Base-by-base conservation (phyloP, 2,888 invertebrate genomes). In the Hybos culiciformis region DNA sequence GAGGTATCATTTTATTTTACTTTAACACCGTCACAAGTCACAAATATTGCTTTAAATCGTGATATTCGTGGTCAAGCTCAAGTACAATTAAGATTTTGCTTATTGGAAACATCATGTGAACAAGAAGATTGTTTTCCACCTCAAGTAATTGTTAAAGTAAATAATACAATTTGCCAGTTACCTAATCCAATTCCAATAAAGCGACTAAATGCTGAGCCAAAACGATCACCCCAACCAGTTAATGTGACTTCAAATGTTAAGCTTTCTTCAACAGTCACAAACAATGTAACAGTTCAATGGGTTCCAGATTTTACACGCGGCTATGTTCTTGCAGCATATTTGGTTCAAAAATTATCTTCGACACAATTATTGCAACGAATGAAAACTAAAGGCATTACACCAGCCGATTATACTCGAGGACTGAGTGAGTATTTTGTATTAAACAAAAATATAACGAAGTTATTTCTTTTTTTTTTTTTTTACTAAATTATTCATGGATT, bases 181-280 rank as follows among this genome's bases (percentile, higher is more conserved):
- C 94, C 94, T 50, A 92, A 90, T 69, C 87, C 91, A 45, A 91
- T 97, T 66, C 94, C 96, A 41, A 93, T 93, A 45, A 96, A 94
- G 69, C 92, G 94, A 60, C 94, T 92, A 4, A 92, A 92, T 19
- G 91, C 91, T 9, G 96, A 96, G 63, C 90, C 96, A 40, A 96
- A 94, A 67, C 76, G 97, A 51, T 96, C 94, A 3, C 91, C 94
- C 3, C 74, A 92, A 40, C 97, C 97, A 0, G 90, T 98, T 5
- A 93, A 97, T 69, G 87, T 97, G 46, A 94, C 96, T 2, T 78
- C 81, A 1, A 72, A 84, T 53, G 82, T 87, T 9, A 88, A 88
- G 63, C 68, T 90, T 45, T 86, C 86, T 23, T 90, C 91, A 0
- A 83, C 83, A 0, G 83, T 86, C 6, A 75, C 81, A 4, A 94